Percentiles rank a stretch among this genome's conserved stretches.
These are phyloP conservation scores for Archivesica marissinica DNA, from an alignment of 1,140 invertebrate species.

Conservation along the genomic window DNA sequence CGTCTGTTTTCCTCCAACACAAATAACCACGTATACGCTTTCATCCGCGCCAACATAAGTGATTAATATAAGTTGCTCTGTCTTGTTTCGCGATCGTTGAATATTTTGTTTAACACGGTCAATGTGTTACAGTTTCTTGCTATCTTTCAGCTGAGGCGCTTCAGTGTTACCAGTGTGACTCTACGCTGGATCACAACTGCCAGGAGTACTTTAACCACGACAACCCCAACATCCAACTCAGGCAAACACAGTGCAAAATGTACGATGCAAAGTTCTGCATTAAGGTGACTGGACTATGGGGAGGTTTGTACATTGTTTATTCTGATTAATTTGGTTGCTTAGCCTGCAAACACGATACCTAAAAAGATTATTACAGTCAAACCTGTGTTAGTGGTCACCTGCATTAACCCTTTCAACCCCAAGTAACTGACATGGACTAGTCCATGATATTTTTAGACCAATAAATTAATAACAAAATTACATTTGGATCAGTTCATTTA, in stretches of 20 bases:
- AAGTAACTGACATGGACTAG: too few relatives aligned
- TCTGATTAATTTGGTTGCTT: too few relatives aligned
- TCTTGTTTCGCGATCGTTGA: background rate
- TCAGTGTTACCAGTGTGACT: constrained; percentile 95
- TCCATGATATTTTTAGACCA: too few relatives aligned
- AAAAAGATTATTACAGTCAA: too few relatives aligned
- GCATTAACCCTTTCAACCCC: too few relatives aligned
- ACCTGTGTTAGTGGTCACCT: too few relatives aligned
- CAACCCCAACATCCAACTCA: constrained; percentile 69
- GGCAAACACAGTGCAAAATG: constrained; percentile 88
- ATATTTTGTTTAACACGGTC: background rate
- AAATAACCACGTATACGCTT: background rate
- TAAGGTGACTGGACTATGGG: constrained; percentile 96
- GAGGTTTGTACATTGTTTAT: constrained; percentile 88
- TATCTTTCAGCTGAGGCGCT: constrained; percentile 85
- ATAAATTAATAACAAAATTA: too few relatives aligned
- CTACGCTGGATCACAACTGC: constrained; percentile 92
- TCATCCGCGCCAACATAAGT: background rate
- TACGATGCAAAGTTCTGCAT: constrained; percentile 95
- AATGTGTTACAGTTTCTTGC: background rate
- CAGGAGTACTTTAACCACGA: constrained; percentile 91
- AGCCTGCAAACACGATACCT: too few relatives aligned
- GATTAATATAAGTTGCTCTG: background rate
- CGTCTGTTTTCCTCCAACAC: background rate
- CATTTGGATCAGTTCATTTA: too few relatives aligned